A percentile compares a stretch with the other conserved stretches of the same genome.
Conservation (phyloP, 2,888 invertebrate species). For the Shargacucullia verbasci region DNA sequence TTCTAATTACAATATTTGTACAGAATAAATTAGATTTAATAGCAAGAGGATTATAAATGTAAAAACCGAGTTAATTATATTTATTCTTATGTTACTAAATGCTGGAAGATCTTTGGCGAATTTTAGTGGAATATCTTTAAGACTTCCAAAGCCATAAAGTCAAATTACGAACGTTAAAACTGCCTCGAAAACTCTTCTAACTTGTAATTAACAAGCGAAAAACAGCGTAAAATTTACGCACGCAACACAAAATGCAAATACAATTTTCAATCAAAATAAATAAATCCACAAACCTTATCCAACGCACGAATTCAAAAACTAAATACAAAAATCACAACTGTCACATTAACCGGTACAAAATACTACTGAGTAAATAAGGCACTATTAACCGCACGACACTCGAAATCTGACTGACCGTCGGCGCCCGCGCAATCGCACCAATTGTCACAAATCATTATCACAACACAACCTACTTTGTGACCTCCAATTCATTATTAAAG, state of each 20-base stretch:
- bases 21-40: too few species aligned
- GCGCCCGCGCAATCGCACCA: conserved; percentile 45
- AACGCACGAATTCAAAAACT: conserved; percentile 2
- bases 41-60: too few species aligned
- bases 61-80: too few species aligned
- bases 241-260: not conserved
- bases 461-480: conserved; percentile 53
- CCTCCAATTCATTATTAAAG: conserved; percentile 38
- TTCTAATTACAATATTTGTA: too few species aligned
- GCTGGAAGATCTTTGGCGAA: too few species aligned
- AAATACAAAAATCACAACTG: conserved; percentile 17
- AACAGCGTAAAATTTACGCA: too few species aligned
- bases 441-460: conserved; percentile 57
- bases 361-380: conserved; percentile 21
- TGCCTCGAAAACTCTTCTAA: too few species aligned
- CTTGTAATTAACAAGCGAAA: too few species aligned
- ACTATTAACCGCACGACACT: conserved; percentile 42
- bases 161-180: too few species aligned
- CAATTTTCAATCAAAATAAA: not conserved
- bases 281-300: conserved; percentile 28
- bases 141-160: too few species aligned
- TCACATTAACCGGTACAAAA: conserved; percentile 28
- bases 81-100: too few species aligned
- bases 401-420: conserved; percentile 48
- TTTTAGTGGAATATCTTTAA: too few species aligned